Percentiles rank a stretch among this genome's conserved stretches.
Evolutionary conservation across 2,113 vertebrate genomes (phyloP).

Genomic region (Strigops habroptila): DNA sequence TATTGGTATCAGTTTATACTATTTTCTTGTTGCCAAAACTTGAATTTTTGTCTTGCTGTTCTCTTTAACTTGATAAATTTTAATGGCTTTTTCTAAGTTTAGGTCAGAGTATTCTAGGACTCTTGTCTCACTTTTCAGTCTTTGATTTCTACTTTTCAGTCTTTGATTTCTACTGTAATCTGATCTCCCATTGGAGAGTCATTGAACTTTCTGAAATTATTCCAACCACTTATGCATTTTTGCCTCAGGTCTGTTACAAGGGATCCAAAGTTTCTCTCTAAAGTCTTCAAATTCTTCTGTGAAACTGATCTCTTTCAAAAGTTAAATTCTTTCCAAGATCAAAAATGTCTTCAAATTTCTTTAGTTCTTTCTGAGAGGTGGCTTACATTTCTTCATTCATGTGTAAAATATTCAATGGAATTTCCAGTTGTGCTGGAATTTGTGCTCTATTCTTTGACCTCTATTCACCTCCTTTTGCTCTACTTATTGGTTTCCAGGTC

Average conservation of each 20-base stretch:
- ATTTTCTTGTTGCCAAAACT: neutral
- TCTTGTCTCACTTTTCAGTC: neutral
- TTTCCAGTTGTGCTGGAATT: neutral
- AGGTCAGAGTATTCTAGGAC: neutral
- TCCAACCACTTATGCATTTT: neutral
- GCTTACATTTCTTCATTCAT: neutral
- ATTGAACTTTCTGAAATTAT: conserved; percentile 9
- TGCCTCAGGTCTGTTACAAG: neutral
- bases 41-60: neutral
- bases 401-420: neutral
- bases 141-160: conserved; percentile 12
- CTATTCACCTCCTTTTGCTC: neutral
- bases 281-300: neutral
- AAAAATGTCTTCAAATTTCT: neutral
- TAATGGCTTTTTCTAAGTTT: neutral
- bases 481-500: neutral
- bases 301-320: neutral
- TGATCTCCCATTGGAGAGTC: neutral
- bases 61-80: neutral
- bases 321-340: neutral
- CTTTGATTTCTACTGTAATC: conserved; percentile 20
- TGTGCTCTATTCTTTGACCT: neutral
- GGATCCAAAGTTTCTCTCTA: neutral
- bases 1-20: neutral
- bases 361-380: neutral